Conservation (phyloP, 2,113 vertebrate genomes). For the Stomatorhinus ivindoensis region DNA sequence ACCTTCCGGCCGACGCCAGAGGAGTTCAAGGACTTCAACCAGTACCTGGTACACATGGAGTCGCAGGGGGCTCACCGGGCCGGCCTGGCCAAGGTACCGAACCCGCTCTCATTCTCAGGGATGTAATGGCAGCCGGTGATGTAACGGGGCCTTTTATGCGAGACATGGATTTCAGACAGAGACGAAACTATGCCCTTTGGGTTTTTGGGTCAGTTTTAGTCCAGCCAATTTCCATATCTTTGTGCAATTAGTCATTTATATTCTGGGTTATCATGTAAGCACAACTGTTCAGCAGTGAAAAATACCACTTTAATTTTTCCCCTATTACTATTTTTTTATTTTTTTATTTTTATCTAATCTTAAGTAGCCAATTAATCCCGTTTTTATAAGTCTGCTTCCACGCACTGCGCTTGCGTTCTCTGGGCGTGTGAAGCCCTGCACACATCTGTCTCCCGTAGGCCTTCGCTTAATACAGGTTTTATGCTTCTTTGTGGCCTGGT, state of each 20-base stretch:
- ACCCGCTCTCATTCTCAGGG: neutral
- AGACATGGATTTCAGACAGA: neutral
- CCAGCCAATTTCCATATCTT: neutral
- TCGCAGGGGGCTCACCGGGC: constrained; percentile 90
- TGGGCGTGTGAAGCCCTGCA: neutral
- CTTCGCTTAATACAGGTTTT: neutral
- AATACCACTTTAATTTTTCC: neutral
- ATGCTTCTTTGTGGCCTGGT: too few relatives aligned
- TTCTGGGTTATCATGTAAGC: neutral
- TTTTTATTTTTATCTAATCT: neutral
- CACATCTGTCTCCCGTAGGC: neutral
- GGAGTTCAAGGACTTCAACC: constrained; percentile 88
- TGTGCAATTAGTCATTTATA: neutral
- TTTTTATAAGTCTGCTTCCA: neutral
- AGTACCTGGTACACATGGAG: constrained; percentile 87
- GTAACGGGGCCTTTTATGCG: neutral
- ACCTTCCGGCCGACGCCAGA: constrained; percentile 88
- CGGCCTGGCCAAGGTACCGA: constrained; percentile 86
- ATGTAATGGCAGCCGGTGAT: neutral
- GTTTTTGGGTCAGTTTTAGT: neutral
- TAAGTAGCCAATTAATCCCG: neutral
- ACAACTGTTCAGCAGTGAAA: neutral
- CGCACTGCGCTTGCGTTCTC: neutral
- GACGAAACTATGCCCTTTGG: neutral
- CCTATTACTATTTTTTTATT: neutral